Percentiles rank a stretch among this genome's conserved stretches.
phyloP scores from a whole-genome alignment of 2,113 vertebrate species.

The Entelurus aequoreus region DNA sequence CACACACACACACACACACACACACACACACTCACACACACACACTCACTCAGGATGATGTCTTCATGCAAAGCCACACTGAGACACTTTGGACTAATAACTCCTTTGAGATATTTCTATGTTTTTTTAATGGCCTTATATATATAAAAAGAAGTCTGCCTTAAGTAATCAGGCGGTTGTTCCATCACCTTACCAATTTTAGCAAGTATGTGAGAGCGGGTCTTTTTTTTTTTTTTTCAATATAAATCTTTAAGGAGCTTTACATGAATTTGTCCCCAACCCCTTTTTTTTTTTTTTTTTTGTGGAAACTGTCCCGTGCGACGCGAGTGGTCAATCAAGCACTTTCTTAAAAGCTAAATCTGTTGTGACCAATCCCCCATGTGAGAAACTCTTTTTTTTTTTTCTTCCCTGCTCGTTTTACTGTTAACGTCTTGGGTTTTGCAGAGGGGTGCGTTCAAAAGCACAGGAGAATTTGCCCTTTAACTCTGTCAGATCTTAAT shows the following conservation, averaged over 20 bases:
- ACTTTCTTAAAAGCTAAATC: slow-evolving; percentile 60
- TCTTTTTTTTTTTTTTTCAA: slow-evolving; percentile 10
- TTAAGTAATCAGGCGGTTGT: slow-evolving; percentile 61
- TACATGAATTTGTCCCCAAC: slow-evolving; percentile 45
- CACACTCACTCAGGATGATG: slow-evolving; percentile 65
- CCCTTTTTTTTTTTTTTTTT: slow-evolving; percentile 3
- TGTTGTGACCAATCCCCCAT: slow-evolving; percentile 48
- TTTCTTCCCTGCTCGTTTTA: slow-evolving; percentile 50
- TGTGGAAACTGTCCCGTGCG: slow-evolving; percentile 53
- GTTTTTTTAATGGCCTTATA: slow-evolving; percentile 71
- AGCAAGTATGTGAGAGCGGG: slow-evolving; percentile 45
- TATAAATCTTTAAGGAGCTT: slow-evolving; percentile 37
- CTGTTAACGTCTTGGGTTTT: slow-evolving; percentile 51
- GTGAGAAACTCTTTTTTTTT: slow-evolving; percentile 34
- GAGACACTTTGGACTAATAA: slow-evolving; percentile 71
- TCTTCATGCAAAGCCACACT: slow-evolving; percentile 66
- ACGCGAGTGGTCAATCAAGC: slow-evolving; percentile 73
- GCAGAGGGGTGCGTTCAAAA: slow-evolving; percentile 52
- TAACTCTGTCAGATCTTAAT: slow-evolving; percentile 44
- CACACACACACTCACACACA: slow-evolving; percentile 7
- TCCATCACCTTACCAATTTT: slow-evolving; percentile 49
- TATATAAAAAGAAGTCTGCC: slow-evolving; percentile 58
- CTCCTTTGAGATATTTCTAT: slow-evolving; percentile 58
- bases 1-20: neutral
- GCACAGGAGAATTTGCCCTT: slow-evolving; percentile 49